A percentile compares a stretch with the other conserved stretches of the same genome.
Conservation (phyloP, 30 jellyfish, hydroid and myxozoan species). For the Haliclystus octoradiatus region DNA sequence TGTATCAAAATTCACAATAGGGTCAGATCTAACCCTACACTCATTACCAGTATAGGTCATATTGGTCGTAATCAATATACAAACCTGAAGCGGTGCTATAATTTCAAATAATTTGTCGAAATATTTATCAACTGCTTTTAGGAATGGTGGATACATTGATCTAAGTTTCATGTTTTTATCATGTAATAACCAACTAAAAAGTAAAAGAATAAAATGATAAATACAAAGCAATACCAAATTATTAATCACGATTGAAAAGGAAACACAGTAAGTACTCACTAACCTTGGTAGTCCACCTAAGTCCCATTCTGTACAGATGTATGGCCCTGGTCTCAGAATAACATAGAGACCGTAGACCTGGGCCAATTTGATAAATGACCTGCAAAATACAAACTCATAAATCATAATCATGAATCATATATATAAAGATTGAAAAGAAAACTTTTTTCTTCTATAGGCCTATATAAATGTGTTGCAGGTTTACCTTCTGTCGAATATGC, state of each 20-base stretch:
- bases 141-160: slow-evolving; percentile 65
- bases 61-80: too few species aligned
- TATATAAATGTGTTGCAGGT: too few species aligned
- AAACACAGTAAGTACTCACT: too few species aligned
- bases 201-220: background rate
- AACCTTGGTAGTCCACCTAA: slow-evolving; percentile 99
- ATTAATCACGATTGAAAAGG: too few species aligned
- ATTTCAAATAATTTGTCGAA: slow-evolving; percentile 42
- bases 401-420: too few species aligned
- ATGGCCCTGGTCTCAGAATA: slow-evolving; percentile 93
- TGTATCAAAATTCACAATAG: too few species aligned
- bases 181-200: slow-evolving; percentile 74
- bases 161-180: slow-evolving; percentile 77
- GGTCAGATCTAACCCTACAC: too few species aligned
- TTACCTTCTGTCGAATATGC: too few species aligned
- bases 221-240: background rate
- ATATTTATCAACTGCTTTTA: slow-evolving; percentile 71
- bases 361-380: slow-evolving; percentile 49
- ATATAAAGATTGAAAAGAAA: too few species aligned
- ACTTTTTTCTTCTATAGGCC: too few species aligned
- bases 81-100: slow-evolving; percentile 59
- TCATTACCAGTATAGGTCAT: too few species aligned
- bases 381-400: slow-evolving; percentile 19
- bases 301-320: slow-evolving; percentile 97
- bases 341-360: slow-evolving; percentile 58